These are phyloP conservation scores for Poeciliopsis turrubarensis DNA, from an alignment of 2,113 vertebrate genomes.

Conservation along the genomic window DNA sequence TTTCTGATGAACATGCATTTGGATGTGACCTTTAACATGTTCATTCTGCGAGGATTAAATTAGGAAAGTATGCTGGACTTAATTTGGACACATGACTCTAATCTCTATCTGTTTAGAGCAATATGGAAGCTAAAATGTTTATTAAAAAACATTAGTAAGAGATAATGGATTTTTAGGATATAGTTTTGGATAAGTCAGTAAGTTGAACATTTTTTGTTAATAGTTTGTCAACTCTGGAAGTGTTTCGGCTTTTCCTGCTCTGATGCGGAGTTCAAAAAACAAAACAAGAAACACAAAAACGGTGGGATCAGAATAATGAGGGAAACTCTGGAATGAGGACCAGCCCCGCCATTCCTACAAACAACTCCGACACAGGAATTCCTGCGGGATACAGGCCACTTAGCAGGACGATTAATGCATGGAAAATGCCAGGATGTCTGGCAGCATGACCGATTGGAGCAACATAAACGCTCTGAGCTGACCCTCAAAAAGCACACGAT, in stretches of 20 bases:
- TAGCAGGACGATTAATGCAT: slow-evolving; percentile 64
- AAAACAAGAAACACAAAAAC: not conserved
- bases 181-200: not conserved
- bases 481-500: slow-evolving; percentile 33
- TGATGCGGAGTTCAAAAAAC: not conserved
- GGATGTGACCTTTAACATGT: slow-evolving; percentile 53
- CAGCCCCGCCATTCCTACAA: slow-evolving; percentile 41
- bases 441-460: slow-evolving; percentile 46
- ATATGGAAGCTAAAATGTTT: not conserved
- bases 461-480: slow-evolving; percentile 27
- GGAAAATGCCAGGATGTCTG: slow-evolving; percentile 62
- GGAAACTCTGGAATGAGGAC: slow-evolving; percentile 54
- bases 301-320: slow-evolving; percentile 12
- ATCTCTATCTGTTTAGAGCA: not conserved
- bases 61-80: not conserved
- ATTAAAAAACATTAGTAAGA: not conserved
- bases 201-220: not conserved
- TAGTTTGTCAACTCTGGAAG: not conserved
- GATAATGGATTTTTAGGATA: not conserved
- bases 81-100: slow-evolving; percentile 1
- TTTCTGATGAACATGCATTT: slow-evolving; percentile 34
- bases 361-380: slow-evolving; percentile 77
- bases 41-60: slow-evolving; percentile 3
- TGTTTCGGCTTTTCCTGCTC: not conserved
- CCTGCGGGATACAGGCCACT: slow-evolving; percentile 72